Percentiles rank a stretch among this genome's conserved stretches.
Conservation (phyloP, 30 jellyfish, hydroid and myxozoan genomes). For the Clytia hemisphaerica region DNA sequence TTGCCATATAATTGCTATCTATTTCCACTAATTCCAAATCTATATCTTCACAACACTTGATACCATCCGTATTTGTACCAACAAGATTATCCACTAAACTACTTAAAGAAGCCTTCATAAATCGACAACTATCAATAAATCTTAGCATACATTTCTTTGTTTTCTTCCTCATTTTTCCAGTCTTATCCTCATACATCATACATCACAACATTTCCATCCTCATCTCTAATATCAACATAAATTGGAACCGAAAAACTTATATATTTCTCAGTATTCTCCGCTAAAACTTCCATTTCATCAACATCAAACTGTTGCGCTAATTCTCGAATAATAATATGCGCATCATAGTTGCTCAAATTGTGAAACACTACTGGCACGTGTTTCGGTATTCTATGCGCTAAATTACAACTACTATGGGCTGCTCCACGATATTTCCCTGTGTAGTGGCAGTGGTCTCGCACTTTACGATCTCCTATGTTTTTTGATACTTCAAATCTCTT, state of each 20-base stretch:
- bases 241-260: not conserved
- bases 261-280: constrained; percentile 11
- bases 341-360: no score
- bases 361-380: constrained; percentile 45
- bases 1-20: no score
- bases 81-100: constrained; percentile 15
- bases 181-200: no score
- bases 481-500: constrained; percentile 10
- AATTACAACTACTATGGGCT: constrained; percentile 42
- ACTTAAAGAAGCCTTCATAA: constrained; percentile 34
- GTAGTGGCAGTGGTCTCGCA: constrained; percentile 40
- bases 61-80: no score
- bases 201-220: no score
- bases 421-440: constrained; percentile 50
- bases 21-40: no score
- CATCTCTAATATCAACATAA: no score
- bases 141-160: no score
- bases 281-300: not conserved
- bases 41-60: no score
- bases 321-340: constrained; percentile 38
- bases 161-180: no score
- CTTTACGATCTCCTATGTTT: no score
- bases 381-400: constrained; percentile 12
- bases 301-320: not conserved
- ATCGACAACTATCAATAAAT: no score